Base-by-base conservation (phyloP, 1,140 invertebrate genomes). In the Hirudo medicinalis region DNA sequence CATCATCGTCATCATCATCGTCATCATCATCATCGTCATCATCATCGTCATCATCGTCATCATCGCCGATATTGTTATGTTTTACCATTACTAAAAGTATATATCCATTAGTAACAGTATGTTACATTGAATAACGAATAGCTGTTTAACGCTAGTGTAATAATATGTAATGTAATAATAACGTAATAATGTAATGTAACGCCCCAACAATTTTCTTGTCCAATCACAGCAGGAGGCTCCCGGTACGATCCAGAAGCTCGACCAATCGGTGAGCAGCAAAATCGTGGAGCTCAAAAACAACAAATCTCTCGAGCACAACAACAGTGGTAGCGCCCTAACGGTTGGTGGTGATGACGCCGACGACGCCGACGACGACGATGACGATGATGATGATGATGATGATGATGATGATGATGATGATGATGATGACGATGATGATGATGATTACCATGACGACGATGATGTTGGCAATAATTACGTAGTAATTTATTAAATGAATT, bases 181-280 rank as follows among this genome's bases (percentile, higher is more conserved):
- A n/a, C n/a, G n/a, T n/a, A n/a, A n/a, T n/a, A n/a, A n/a, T n/a
- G n/a, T n/a, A n/a, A n/a, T n/a, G n/a, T n/a, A n/a, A n/a, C n/a
- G n/a, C n/a, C n/a, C n/a, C n/a, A n/a, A n/a, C n/a, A n/a, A 78
- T 66, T 77, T 83, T 9, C 77, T 78, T 63, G 76, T 79, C 60
- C 77, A 81, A 76, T 75, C 83, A 20, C 78, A 76, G 40, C 74
- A 79, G 54, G 78, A 82, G 73, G 82, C 82, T 71, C 75, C 76
- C 22, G 78, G 79, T 67, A 75, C 76, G 54, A 76, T 77, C 55
- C 75, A 77, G 69, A 78, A 80, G 67, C 76, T 77, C 67, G 81
- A 80, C 60, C 72, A 76, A 77, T 54, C 75, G 81, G 40, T 80
- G 82, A 70, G 76, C 80, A 73, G 81, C 82, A 79, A 82, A 80